A percentile compares a stretch with the other conserved stretches of the same genome.
Conservation (phyloP, 64 coral and sea anemone species). For the Astreopora myriophthalma region DNA sequence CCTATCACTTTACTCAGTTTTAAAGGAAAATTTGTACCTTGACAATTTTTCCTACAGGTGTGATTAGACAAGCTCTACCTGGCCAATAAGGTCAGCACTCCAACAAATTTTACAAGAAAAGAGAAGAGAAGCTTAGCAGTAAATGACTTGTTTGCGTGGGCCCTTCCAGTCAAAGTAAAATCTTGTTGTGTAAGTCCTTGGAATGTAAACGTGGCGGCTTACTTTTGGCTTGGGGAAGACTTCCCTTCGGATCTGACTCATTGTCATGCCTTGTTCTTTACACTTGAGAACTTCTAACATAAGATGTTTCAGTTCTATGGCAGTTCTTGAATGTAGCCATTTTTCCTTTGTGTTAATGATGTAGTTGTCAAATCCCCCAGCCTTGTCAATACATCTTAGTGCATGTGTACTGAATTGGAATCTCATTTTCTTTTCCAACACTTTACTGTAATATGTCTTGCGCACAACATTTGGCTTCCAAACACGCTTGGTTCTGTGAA, state of each 20-base stretch:
- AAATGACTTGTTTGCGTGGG: slow-evolving; percentile 91
- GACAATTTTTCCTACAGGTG: no score
- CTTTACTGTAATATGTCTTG: slow-evolving; percentile 96
- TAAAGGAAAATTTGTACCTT: no score
- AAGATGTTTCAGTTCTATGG: slow-evolving; percentile 86
- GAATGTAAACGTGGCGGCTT: slow-evolving; percentile 73
- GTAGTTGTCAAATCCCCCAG: slow-evolving; percentile 99
- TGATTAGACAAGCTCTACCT: no score
- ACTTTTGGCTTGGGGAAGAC: slow-evolving; percentile 78
- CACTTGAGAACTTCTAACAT: slow-evolving; percentile 80
- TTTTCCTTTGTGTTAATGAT: slow-evolving; percentile 88
- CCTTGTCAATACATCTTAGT: slow-evolving; percentile 93
- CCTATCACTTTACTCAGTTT: no score
- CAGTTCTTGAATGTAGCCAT: slow-evolving; percentile 77
- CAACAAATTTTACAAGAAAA: neutral
- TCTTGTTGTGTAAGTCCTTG: slow-evolving; percentile 78
- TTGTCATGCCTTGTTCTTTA: slow-evolving; percentile 79
- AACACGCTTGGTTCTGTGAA: slow-evolving; percentile 78
- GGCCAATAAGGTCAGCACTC: neutral
- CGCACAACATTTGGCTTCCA: slow-evolving; percentile 96
- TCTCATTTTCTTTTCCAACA: slow-evolving; percentile 80
- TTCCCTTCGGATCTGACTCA: slow-evolving; percentile 79
- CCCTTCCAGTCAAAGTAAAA: slow-evolving; percentile 99
- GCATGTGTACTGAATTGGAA: slow-evolving; percentile 91
- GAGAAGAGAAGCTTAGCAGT: slow-evolving; percentile 55